Evolutionary conservation across 2,888 invertebrate species (phyloP).

Genomic region (Digitonthophagus gazella): DNA sequence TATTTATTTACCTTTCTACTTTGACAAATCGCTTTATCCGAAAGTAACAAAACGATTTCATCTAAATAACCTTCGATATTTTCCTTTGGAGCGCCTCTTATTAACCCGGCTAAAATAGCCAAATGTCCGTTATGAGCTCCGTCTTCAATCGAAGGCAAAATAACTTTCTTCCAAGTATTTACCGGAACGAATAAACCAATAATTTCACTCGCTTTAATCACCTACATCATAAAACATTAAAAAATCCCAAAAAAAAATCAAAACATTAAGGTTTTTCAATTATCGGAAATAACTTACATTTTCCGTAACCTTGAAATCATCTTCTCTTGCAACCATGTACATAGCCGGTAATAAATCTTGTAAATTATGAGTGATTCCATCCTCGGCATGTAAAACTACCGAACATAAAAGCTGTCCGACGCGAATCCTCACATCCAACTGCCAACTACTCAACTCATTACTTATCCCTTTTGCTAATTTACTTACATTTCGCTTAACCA

Average conservation of each 20-base stretch:
- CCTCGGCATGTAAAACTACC: slow-evolving; percentile 71
- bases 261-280: not conserved
- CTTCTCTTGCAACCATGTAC: slow-evolving; percentile 59
- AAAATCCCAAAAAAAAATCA: slow-evolving; percentile 32
- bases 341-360: slow-evolving; percentile 58
- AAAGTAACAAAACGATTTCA: slow-evolving; percentile 59
- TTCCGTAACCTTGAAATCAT: slow-evolving; percentile 63
- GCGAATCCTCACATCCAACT: slow-evolving; percentile 64
- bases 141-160: slow-evolving; percentile 64
- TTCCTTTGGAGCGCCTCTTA: slow-evolving; percentile 58
- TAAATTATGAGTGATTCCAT: slow-evolving; percentile 68
- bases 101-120: slow-evolving; percentile 59
- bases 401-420: slow-evolving; percentile 73
- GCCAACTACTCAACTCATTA: slow-evolving; percentile 74
- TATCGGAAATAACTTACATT: slow-evolving; percentile 56
- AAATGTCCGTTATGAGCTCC: slow-evolving; percentile 56
- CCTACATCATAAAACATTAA: no score
- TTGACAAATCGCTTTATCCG: slow-evolving; percentile 61
- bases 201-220: slow-evolving; percentile 66
- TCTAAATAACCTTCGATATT: slow-evolving; percentile 53
- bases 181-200: slow-evolving; percentile 75
- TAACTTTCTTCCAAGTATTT: slow-evolving; percentile 65
- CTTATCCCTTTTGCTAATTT: slow-evolving; percentile 71
- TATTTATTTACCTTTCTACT: slow-evolving; percentile 56
- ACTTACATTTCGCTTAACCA: slow-evolving; percentile 73